A percentile compares a stretch with the other conserved stretches of the same genome.
Evolutionary conservation across 2,113 vertebrate genomes (phyloP).

Genomic region (Gorsachius goisagi): DNA sequence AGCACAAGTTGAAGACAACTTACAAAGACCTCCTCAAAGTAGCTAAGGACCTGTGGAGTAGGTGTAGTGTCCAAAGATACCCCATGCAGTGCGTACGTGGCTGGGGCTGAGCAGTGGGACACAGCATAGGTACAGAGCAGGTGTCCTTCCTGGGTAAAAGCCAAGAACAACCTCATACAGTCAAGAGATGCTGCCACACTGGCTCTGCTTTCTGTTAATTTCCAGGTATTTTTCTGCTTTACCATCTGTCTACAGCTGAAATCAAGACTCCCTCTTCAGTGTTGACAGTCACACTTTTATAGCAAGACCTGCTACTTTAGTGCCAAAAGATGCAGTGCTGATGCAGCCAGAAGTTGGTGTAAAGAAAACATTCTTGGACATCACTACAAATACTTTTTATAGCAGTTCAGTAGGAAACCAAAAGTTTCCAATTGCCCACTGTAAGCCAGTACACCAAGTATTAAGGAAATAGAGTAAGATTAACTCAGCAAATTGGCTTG

Average conservation of each 20-base stretch:
- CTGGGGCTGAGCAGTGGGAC: not conserved
- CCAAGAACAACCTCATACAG: not conserved
- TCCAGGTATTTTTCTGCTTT: not conserved
- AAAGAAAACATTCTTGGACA: not conserved
- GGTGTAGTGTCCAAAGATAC: not conserved
- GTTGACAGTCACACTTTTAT: not conserved
- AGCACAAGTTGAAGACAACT: not conserved
- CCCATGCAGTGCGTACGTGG: fast-evolving
- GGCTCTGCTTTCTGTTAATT: not conserved
- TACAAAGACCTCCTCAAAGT: not conserved
- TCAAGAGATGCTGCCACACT: not conserved
- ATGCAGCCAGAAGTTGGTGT: not conserved
- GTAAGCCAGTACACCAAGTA: not conserved
- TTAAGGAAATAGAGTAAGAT: not conserved
- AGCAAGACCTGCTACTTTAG: not conserved
- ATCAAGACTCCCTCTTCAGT: not conserved
- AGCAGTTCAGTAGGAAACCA: not conserved
- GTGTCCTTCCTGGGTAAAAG: not conserved
- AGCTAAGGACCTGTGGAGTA: not conserved
- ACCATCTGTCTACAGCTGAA: not conserved
- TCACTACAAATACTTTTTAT: not conserved
- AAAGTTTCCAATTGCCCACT: not conserved
- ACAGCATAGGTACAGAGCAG: fast-evolving
- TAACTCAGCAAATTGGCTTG: not conserved
- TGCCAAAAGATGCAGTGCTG: not conserved